Percentiles rank a stretch among this genome's conserved stretches.
phyloP scores from a whole-genome alignment of 2,888 invertebrate species.

The Eupithecia insigniata region DNA sequence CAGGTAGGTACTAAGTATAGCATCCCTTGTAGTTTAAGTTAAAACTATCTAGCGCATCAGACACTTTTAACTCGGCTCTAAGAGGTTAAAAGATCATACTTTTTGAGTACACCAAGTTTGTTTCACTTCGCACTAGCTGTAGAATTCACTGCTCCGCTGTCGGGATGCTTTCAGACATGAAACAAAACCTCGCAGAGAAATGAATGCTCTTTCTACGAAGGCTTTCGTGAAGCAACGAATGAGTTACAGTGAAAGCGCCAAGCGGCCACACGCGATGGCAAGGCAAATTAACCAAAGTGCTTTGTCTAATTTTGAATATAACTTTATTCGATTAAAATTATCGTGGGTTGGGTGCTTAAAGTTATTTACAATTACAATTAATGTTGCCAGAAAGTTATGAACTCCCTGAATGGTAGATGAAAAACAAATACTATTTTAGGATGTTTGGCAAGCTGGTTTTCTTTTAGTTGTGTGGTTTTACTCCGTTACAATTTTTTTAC shows the following conservation, averaged over 20 bases:
- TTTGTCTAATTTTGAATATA: slow-evolving; percentile 42
- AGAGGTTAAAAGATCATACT: background rate
- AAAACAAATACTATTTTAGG: background rate
- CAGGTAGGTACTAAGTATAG: background rate
- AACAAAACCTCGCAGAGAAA: slow-evolving; percentile 13
- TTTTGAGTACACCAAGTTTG: background rate
- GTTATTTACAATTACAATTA: slow-evolving; percentile 5
- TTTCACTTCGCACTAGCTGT: background rate
- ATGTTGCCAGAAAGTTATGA: background rate
- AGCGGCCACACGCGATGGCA: slow-evolving; percentile 45
- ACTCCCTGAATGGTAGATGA: background rate
- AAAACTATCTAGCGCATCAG: background rate
- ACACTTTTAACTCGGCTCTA: background rate
- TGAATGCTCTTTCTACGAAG: slow-evolving; percentile 21
- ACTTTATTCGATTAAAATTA: slow-evolving; percentile 40
- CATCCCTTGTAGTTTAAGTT: background rate
- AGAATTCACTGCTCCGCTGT: background rate
- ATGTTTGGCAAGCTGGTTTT: no score
- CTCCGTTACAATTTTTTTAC: background rate
- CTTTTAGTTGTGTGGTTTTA: background rate
- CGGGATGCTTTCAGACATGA: slow-evolving; percentile 8
- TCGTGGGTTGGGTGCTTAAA: slow-evolving; percentile 29
- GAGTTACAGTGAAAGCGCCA: slow-evolving; percentile 42
- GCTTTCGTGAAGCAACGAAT: slow-evolving; percentile 31
- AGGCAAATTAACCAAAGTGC: slow-evolving; percentile 47